Conservation (phyloP, 2,113 vertebrate genomes). For the Rhipidura dahli region DNA sequence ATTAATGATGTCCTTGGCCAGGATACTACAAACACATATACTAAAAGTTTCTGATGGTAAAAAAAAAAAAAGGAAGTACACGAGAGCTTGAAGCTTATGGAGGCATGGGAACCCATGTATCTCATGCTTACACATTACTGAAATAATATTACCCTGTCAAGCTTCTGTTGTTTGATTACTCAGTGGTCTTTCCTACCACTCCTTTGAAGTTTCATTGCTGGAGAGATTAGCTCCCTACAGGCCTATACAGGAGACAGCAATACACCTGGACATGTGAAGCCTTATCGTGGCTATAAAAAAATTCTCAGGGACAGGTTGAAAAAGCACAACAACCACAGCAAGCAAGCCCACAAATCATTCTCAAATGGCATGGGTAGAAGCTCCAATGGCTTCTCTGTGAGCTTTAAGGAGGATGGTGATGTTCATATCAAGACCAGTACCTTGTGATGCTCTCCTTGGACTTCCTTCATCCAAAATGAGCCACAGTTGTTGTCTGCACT, state of each 20-base stretch:
- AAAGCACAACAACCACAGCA: not conserved
- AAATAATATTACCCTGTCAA: not conserved
- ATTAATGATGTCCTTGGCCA: not conserved
- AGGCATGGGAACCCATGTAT: not conserved
- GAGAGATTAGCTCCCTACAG: not conserved
- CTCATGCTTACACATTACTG: not conserved
- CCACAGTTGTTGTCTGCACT: not conserved
- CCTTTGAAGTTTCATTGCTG: not conserved
- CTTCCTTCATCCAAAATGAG: conserved; percentile 56
- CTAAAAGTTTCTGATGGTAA: not conserved
- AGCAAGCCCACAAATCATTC: not conserved
- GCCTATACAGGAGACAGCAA: not conserved
- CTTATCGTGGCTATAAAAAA: not conserved
- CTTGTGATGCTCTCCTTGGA: conserved; percentile 69
- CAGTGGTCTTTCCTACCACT: not conserved
- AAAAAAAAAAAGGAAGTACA: no score
- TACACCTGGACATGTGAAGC: not conserved
- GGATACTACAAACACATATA: not conserved
- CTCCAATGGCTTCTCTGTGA: not conserved
- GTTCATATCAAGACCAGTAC: conserved; percentile 70
- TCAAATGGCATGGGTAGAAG: not conserved
- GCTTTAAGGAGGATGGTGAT: conserved; percentile 22
- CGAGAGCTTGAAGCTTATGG: not conserved
- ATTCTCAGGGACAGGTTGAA: not conserved
- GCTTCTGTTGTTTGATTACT: not conserved